Evolutionary conservation across 2,113 vertebrate species (phyloP).

Genomic region (Aramus guarauna): DNA sequence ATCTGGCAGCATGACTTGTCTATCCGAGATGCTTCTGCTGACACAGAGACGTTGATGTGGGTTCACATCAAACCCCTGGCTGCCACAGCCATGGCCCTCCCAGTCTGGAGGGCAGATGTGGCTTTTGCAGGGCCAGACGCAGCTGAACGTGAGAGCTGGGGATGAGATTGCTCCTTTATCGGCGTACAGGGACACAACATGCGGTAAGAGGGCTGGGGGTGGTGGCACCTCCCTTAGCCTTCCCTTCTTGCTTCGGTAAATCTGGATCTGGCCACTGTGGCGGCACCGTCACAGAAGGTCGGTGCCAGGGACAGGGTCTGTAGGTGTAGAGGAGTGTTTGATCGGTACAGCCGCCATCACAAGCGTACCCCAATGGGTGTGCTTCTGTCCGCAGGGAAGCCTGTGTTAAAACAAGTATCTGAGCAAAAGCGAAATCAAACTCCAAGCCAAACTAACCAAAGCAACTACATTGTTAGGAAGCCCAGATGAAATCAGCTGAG

Average conservation of each 20-base stretch:
- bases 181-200: neutral
- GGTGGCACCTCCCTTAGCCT: neutral
- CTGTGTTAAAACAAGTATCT: neutral
- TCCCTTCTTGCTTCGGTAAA: neutral
- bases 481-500: neutral
- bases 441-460: neutral
- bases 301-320: neutral
- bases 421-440: neutral
- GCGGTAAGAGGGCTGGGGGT: neutral
- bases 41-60: neutral
- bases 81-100: neutral
- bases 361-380: neutral
- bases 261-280: fast-evolving
- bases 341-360: neutral
- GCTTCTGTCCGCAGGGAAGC: neutral
- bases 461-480: neutral
- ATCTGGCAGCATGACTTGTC: fast-evolving
- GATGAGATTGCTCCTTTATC: neutral
- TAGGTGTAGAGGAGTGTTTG: neutral
- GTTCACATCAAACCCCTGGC: neutral
- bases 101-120: neutral
- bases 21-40: neutral
- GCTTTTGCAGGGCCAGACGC: neutral
- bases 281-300: fast-evolving
- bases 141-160: neutral